These are phyloP conservation scores for Gracilinanus agilis DNA, from an alignment of 2,113 vertebrate species.

Conservation along the genomic window DNA sequence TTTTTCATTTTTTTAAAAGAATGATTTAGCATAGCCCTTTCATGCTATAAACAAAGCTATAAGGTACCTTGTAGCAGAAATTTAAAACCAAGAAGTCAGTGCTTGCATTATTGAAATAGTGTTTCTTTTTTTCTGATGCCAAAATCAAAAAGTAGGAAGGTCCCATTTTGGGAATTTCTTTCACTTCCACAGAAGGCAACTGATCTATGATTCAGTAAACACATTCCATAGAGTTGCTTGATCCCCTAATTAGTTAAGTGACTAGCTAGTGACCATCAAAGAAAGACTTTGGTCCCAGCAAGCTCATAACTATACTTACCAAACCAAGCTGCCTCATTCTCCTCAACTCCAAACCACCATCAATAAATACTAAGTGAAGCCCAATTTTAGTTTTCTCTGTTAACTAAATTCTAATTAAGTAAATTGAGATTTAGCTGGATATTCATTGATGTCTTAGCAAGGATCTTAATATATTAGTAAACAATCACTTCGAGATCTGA, in stretches of 20 bases:
- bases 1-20: background rate
- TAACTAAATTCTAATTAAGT: conserved; percentile 50
- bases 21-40: conserved; percentile 25
- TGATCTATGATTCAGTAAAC: background rate
- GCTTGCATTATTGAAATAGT: conserved; percentile 31
- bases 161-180: background rate
- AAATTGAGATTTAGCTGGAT: conserved; percentile 59
- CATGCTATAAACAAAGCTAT: conserved; percentile 27
- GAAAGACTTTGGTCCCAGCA: background rate
- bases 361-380: conserved; percentile 67
- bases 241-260: background rate
- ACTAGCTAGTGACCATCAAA: background rate
- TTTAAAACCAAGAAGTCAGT: conserved; percentile 49
- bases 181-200: background rate
- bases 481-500: background rate
- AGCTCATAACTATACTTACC: background rate
- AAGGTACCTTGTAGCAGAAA: background rate
- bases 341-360: background rate
- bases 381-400: conserved; percentile 64
- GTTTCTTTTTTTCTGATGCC: conserved; percentile 12
- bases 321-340: background rate
- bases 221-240: background rate
- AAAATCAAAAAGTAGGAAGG: background rate
- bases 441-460: conserved; percentile 44
- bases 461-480: conserved; percentile 49